Percentiles rank a stretch among this genome's conserved stretches.
Conservation (phyloP, 2,113 vertebrate genomes). For the Gasterosteus aculeatus region DNA sequence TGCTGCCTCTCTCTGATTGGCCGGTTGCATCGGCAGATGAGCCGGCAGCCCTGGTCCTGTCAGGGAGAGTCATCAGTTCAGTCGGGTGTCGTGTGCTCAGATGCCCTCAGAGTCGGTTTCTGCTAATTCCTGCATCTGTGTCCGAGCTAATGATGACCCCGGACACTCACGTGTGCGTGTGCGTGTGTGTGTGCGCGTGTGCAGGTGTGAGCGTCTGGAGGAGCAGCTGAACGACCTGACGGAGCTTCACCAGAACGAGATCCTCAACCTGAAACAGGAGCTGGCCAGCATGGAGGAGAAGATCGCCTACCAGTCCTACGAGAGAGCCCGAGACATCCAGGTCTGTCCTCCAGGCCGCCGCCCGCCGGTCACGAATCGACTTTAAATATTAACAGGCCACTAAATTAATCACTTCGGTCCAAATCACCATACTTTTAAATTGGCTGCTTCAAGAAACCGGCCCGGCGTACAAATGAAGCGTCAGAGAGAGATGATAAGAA, state of each 20-base stretch:
- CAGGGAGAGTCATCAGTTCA: slow-evolving; percentile 51
- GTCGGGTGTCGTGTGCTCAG: slow-evolving; percentile 53
- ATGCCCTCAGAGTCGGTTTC: slow-evolving; percentile 44
- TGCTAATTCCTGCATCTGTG: slow-evolving; percentile 47
- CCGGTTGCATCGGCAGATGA: slow-evolving; percentile 65
- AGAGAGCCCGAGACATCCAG: slow-evolving; percentile 87
- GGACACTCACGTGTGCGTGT: slow-evolving; percentile 24
- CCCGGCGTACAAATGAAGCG: background rate
- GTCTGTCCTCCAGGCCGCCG: slow-evolving; percentile 46
- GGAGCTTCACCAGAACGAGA: slow-evolving; percentile 98
- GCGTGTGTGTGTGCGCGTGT: background rate
- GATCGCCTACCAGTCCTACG: slow-evolving; percentile 98
- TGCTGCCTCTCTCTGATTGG: slow-evolving; percentile 58
- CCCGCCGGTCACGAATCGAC: slow-evolving; percentile 10
- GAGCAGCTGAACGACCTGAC: slow-evolving; percentile 98
- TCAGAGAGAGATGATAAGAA: background rate
- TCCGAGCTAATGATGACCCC: slow-evolving; percentile 51
- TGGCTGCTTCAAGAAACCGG: background rate
- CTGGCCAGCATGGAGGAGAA: slow-evolving; percentile 99
- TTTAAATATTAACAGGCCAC: background rate
- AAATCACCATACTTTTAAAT: slow-evolving; percentile 14
- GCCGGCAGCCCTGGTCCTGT: slow-evolving; percentile 63
- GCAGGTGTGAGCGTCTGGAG: slow-evolving; percentile 94
- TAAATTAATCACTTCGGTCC: background rate
- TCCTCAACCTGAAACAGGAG: slow-evolving; percentile 97